Evolutionary conservation across 2,113 vertebrate species (phyloP), one percentile per base, ranked within the genome.

Genomic region (Peromyscus polionotus): DNA sequence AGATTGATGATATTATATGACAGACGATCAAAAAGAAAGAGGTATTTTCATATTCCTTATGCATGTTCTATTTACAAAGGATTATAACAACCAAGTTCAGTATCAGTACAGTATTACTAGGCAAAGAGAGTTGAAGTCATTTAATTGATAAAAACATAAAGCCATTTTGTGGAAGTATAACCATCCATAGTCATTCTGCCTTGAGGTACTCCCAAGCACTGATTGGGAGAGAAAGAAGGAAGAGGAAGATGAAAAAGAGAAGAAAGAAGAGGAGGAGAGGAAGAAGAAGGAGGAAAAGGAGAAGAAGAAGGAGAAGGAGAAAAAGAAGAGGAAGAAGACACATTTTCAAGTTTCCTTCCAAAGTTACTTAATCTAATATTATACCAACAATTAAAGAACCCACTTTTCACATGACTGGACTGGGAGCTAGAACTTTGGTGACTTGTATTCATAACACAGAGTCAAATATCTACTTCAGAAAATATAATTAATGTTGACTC

Each of bases 71-170:
- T 91, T 88, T 67, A 88, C 16, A 51, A 45, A 73, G 20, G 17
- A 12, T n/a, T 84, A 19, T n/a, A 93, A 39, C 51, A 85, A 79
- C 16, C 28, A 88, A 88, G n/a, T 39, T 11, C 39, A 88, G 73
- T 31, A 33, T 65, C 28, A 90, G 9, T 48, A 1, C 2, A 88
- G 26, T 33, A 70, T 65, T 90, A 51, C 36, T 85, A 61, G 84
- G 20, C 42, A 73, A 88, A 67, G 0, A 8, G 81, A 22, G 1
- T 48, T 24, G 11, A 5, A 28, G 3, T 26, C 42, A 95, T 77
- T 54, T 20, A 83, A 61, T 45, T 90, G 63, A 84, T 28, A 61
- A 93, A 90, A 92, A 54, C n/a, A 92, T 45, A 76, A 84, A 90
- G 1, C 11, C 39, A 84, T 88, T 84, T 57, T 92, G 48, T 51